Conservation (phyloP, 1,140 invertebrate species). For the Sinonovacula constricta region DNA sequence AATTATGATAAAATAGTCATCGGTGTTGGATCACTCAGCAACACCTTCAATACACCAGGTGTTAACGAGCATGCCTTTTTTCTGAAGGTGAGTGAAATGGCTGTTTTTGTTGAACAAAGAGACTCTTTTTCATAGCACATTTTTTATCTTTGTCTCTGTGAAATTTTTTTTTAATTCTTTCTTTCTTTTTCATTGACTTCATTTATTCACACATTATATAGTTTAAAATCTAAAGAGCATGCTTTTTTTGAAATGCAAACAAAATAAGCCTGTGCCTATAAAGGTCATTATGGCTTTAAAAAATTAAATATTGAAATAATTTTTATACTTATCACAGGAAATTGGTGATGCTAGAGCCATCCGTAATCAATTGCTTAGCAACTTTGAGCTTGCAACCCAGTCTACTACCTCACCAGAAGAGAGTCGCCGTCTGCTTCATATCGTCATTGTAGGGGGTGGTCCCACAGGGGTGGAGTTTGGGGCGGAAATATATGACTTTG, state of each 20-base stretch:
- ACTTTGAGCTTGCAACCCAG: slow-evolving; percentile 77
- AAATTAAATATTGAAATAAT: too few relatives aligned
- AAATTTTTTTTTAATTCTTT: too few relatives aligned
- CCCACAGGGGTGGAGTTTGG: slow-evolving; percentile 80
- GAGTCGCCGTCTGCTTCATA: slow-evolving; percentile 72
- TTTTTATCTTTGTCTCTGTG: too few relatives aligned
- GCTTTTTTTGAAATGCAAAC: too few relatives aligned
- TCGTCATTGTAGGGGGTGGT: slow-evolving; percentile 79
- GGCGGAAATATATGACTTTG: slow-evolving; percentile 80
- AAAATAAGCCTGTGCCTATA: too few relatives aligned
- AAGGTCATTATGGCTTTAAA: too few relatives aligned
- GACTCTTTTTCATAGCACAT: too few relatives aligned
- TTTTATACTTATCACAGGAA: too few relatives aligned
- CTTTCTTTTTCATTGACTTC: too few relatives aligned
- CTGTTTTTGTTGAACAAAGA: too few relatives aligned
- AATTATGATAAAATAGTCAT: slow-evolving; percentile 78
- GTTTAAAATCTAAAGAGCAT: too few relatives aligned
- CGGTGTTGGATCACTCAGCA: slow-evolving; percentile 77
- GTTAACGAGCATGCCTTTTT: slow-evolving; percentile 78
- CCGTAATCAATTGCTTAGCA: slow-evolving; percentile 74
- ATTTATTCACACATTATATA: too few relatives aligned
- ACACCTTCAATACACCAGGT: slow-evolving; percentile 78
- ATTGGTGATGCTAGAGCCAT: slow-evolving; percentile 77
- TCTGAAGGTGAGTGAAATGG: slow-evolving; percentile 76
- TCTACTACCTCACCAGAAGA: slow-evolving; percentile 69